These are phyloP conservation scores for Drosophila nasuta DNA, from an alignment of 1,140 invertebrate species.

Conservation along the genomic window DNA sequence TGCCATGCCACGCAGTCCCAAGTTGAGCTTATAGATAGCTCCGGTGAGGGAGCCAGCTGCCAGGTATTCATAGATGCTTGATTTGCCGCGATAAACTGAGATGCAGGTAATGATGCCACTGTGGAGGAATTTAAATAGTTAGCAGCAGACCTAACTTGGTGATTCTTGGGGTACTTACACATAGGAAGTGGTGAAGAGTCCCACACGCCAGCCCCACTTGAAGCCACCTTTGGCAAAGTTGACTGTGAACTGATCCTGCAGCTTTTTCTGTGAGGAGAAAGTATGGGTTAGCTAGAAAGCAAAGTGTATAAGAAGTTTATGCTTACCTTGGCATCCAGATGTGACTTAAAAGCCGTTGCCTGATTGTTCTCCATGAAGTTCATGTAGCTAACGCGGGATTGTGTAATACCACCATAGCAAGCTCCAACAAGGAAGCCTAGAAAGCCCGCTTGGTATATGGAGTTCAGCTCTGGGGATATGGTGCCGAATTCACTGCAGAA, in stretches of 20 bases:
- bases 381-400: constrained; percentile 87
- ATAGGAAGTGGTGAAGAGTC: constrained; percentile 88
- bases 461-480: constrained; percentile 87
- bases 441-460: constrained; percentile 86
- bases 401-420: constrained; percentile 87
- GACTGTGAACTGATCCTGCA: constrained; percentile 88
- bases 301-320: background rate
- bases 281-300: background rate
- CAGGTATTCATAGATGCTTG: constrained; percentile 88
- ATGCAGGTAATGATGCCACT: constrained; percentile 88
- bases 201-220: constrained; percentile 88
- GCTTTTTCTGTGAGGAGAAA: constrained; percentile 86
- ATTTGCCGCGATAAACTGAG: constrained; percentile 88
- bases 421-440: constrained; percentile 87
- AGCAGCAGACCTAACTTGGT: background rate
- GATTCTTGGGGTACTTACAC: constrained; percentile 85
- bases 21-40: constrained; percentile 71
- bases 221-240: constrained; percentile 89
- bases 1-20: constrained; percentile 88
- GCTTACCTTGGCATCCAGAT: constrained; percentile 88
- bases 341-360: constrained; percentile 88
- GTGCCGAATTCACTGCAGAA: constrained; percentile 87
- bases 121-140: constrained; percentile 50
- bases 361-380: constrained; percentile 91
- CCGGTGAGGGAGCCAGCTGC: constrained; percentile 88